A percentile compares a stretch with the other conserved stretches of the same genome.
phyloP scores from a whole-genome alignment of 2,888 invertebrate species.

The Syrista parreyssii region DNA sequence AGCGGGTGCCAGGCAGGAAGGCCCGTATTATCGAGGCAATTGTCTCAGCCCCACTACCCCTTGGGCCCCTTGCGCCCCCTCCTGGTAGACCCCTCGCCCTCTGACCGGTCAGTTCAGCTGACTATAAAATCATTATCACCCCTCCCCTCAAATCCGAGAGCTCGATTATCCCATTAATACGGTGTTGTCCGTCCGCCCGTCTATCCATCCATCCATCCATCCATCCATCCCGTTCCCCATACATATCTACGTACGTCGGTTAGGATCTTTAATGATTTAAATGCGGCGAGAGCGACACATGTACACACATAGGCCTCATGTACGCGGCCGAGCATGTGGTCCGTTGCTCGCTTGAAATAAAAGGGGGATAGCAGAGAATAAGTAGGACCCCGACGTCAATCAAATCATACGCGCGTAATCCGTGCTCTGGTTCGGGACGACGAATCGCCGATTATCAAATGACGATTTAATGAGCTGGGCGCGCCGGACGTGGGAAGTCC shows the following conservation, averaged over 20 bases:
- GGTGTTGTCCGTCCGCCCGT: conserved; percentile 51
- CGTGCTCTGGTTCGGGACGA: neutral
- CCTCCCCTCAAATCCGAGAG: conserved; percentile 44
- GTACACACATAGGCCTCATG: too few species aligned
- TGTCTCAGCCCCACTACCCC: conserved; percentile 60
- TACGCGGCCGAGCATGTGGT: too few species aligned
- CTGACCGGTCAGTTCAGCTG: conserved; percentile 47
- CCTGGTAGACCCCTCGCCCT: conserved; percentile 23
- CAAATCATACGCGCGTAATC: neutral
- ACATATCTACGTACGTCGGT: neutral
- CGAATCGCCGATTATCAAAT: conserved; percentile 47
- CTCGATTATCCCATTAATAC: conserved; percentile 65
- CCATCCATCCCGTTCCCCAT: neutral
- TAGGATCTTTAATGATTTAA: conserved; percentile 62
- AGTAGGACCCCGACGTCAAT: neutral
- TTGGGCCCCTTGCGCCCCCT: conserved; percentile 2
- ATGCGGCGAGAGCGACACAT: conserved; percentile 30
- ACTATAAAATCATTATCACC: conserved; percentile 65
- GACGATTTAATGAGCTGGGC: conserved; percentile 58
- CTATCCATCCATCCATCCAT: conserved; percentile 43
- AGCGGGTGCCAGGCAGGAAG: conserved; percentile 66
- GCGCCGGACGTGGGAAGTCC: conserved; percentile 55
- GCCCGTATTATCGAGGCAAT: conserved; percentile 64
- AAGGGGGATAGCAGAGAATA: neutral
- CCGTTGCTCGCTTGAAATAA: neutral